phyloP scores from a whole-genome alignment of 1,140 invertebrate genomes.

The Meloidogyne floridensis region DNA sequence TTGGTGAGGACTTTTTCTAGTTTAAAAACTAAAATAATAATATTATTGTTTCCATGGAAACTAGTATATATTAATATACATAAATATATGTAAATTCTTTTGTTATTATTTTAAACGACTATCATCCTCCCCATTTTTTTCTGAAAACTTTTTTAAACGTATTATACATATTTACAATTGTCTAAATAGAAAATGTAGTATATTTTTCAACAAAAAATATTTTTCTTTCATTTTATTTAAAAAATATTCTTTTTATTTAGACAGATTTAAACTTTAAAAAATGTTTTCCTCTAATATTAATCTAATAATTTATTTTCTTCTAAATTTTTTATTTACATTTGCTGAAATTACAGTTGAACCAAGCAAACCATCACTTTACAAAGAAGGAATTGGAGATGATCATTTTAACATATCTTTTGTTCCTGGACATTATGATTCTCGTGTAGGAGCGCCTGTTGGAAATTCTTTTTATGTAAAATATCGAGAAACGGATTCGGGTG shows the following conservation, averaged over 20 bases:
- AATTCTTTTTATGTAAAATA: slow-evolving; percentile 58
- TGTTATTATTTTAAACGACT: background rate
- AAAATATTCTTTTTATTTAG: slow-evolving; percentile 6
- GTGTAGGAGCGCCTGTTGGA: slow-evolving; percentile 53
- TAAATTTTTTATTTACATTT: slow-evolving; percentile 20
- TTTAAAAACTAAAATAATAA: background rate
- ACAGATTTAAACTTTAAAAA: slow-evolving; percentile 5
- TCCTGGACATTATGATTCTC: slow-evolving; percentile 58
- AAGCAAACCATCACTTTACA: slow-evolving; percentile 44
- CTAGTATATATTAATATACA: background rate
- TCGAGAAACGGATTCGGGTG: slow-evolving; percentile 50
- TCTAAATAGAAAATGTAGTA: too few species aligned
- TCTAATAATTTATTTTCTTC: background rate
- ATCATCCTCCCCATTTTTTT: background rate
- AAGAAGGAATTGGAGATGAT: slow-evolving; percentile 59
- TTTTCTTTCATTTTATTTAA: too few species aligned
- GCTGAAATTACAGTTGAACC: slow-evolving; percentile 61
- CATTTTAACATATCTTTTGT: slow-evolving; percentile 63
- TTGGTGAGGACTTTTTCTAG: background rate
- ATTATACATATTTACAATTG: too few species aligned
- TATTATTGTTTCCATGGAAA: background rate
- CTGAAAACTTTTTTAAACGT: background rate
- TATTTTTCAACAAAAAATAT: too few species aligned
- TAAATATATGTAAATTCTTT: slow-evolving; percentile 4
- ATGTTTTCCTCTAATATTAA: background rate